phyloP scores from a whole-genome alignment of 2,888 invertebrate species.

The Euproctis similis region DNA sequence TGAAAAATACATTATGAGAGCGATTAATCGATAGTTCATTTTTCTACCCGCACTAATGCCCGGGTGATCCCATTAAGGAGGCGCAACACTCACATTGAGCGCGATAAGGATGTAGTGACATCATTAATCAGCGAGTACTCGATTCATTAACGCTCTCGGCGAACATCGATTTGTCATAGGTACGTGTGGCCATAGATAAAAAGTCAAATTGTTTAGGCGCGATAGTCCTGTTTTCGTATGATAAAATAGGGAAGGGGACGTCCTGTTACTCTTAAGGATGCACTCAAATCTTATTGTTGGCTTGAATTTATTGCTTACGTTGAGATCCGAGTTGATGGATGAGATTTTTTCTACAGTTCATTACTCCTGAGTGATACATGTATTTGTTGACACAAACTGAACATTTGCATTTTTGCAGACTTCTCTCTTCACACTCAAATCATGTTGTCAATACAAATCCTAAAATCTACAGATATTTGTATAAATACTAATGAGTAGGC shows the following conservation, averaged over 20 bases:
- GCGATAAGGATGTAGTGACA: slow-evolving; percentile 57
- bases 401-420: no score
- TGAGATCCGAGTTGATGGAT: background rate
- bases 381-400: no score
- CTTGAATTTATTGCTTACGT: slow-evolving; percentile 3
- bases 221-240: slow-evolving; percentile 21
- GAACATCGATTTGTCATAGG: slow-evolving; percentile 63
- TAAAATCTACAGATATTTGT: no score
- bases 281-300: slow-evolving; percentile 9
- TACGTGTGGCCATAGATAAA: slow-evolving; percentile 39
- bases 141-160: slow-evolving; percentile 57
- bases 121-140: slow-evolving; percentile 64
- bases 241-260: slow-evolving; percentile 12
- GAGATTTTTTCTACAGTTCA: no score
- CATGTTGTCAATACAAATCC: no score
- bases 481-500: no score
- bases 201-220: slow-evolving; percentile 22
- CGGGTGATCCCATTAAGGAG: slow-evolving; percentile 61
- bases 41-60: slow-evolving; percentile 30
- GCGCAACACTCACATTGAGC: slow-evolving; percentile 43
- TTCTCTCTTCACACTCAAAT: no score
- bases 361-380: no score
- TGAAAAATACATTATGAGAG: slow-evolving; percentile 21
- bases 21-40: slow-evolving; percentile 21
- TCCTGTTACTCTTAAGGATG: slow-evolving; percentile 13